A percentile compares a stretch with the other conserved stretches of the same genome.
Conservation (phyloP, 1,140 invertebrate species). For the Drosophila ananassae region DNA sequence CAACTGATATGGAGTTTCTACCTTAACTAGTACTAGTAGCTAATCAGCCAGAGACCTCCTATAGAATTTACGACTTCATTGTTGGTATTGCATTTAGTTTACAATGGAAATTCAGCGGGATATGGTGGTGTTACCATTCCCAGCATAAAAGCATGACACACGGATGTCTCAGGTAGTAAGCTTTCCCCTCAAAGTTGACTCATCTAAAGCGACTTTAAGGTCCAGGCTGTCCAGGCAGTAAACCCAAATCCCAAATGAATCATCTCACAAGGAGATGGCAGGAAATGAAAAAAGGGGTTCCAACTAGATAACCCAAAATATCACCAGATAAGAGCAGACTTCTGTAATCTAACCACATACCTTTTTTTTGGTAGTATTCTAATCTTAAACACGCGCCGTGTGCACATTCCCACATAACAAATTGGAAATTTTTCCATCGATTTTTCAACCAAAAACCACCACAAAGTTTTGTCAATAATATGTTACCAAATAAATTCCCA, state of each 20-base stretch:
- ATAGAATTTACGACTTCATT: conserved; percentile 17
- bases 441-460: conserved; percentile 18
- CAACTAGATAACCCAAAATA: conserved; percentile 10
- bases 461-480: conserved; percentile 32
- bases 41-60: conserved; percentile 8
- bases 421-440: conserved; percentile 27
- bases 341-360: not conserved
- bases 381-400: conserved; percentile 40
- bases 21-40: conserved; percentile 9
- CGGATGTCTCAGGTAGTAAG: conserved; percentile 14
- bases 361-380: not conserved
- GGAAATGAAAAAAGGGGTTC: not conserved
- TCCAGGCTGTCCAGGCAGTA: conserved; percentile 7
- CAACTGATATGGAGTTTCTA: conserved; percentile 19
- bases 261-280: conserved; percentile 5
- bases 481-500: conserved; percentile 63
- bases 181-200: conserved; percentile 31
- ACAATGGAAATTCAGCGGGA: conserved; percentile 1
- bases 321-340: conserved; percentile 6
- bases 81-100: conserved; percentile 8
- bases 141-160: conserved; percentile 41
- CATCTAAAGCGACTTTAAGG: conserved; percentile 7
- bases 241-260: conserved; percentile 19
- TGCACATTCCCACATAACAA: conserved; percentile 27
- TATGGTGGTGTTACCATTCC: not conserved